phyloP scores from a whole-genome alignment of 2,113 vertebrate genomes.

The Amia ocellicauda region DNA sequence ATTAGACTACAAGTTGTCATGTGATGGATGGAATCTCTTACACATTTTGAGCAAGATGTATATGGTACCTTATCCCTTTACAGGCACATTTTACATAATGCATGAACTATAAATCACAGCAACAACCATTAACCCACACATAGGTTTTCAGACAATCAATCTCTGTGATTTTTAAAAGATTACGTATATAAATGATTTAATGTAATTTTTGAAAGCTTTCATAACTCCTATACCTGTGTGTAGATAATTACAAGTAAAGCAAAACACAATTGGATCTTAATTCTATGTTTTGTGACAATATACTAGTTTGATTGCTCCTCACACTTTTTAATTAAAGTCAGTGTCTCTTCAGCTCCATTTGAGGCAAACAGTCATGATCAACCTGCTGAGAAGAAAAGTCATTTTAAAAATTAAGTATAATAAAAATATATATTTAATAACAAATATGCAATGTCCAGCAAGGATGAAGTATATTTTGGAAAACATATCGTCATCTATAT shows the following conservation, averaged over 20 bases:
- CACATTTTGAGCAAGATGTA: too few species aligned
- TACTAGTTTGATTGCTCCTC: neutral
- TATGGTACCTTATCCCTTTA: too few species aligned
- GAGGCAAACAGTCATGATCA: neutral
- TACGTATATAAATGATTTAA: neutral
- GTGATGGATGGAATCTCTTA: too few species aligned
- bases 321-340: neutral
- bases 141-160: neutral
- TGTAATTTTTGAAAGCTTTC: neutral
- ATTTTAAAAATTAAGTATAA: too few species aligned
- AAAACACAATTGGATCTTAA: neutral
- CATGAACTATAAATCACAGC: too few species aligned
- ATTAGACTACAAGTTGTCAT: too few species aligned
- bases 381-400: neutral
- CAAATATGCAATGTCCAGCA: neutral
- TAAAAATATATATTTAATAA: neutral
- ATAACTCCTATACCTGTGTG: neutral
- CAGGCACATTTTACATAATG: too few species aligned
- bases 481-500: neutral
- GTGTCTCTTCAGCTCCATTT: neutral
- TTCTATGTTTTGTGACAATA: neutral
- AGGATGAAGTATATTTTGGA: neutral
- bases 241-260: neutral
- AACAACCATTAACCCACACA: neutral
- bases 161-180: neutral